A percentile compares a stretch with the other conserved stretches of the same genome.
Conservation (phyloP, 2,888 invertebrate species). For the Himalopsyche japonica region DNA sequence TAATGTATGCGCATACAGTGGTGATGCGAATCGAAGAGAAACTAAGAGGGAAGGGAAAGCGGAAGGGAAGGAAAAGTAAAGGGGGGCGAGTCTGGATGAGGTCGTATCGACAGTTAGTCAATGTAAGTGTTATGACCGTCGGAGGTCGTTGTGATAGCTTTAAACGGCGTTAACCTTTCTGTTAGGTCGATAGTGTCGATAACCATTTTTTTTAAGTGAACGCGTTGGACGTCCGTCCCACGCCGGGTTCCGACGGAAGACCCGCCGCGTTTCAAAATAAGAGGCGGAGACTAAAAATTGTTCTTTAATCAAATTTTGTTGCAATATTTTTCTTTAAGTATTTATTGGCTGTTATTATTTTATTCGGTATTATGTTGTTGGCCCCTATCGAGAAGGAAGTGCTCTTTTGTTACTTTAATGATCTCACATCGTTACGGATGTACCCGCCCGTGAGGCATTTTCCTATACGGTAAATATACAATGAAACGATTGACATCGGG, state of each 20-base stretch:
- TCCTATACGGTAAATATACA: neutral
- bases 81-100: constrained; percentile 11
- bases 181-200: constrained; percentile 33
- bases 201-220: constrained; percentile 29
- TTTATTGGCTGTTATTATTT: constrained; percentile 43
- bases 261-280: constrained; percentile 22
- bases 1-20: neutral
- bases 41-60: constrained; percentile 22
- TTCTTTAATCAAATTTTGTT: constrained; percentile 41
- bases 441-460: neutral
- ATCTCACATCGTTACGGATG: constrained; percentile 27
- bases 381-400: constrained; percentile 41
- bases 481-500: constrained; percentile 2
- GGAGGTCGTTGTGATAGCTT: constrained; percentile 40
- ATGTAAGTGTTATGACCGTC: constrained; percentile 29
- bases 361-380: constrained; percentile 48
- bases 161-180: constrained; percentile 34
- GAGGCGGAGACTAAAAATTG: constrained; percentile 35
- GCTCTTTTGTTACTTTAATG: constrained; percentile 29
- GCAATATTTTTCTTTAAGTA: constrained; percentile 42
- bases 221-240: constrained; percentile 25
- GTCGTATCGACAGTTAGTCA: constrained; percentile 16
- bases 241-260: no score
- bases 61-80: constrained; percentile 1
- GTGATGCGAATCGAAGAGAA: constrained; percentile 4